Evolutionary conservation across 2,113 vertebrate genomes (phyloP).

Genomic region (Corydoras maculifer): DNA sequence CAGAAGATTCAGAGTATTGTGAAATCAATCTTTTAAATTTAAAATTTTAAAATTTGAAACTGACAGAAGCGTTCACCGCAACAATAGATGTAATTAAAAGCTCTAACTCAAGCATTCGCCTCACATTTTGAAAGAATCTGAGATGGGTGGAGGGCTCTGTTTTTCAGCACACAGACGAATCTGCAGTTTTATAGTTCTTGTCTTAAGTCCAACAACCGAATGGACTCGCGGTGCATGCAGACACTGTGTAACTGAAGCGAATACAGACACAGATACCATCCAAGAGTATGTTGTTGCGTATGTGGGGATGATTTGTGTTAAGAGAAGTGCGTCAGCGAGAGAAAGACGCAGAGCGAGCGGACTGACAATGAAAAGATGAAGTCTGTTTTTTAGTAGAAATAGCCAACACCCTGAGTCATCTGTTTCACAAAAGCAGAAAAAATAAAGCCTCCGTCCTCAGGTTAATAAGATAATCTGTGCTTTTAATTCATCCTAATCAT

Average conservation of each 20-base stretch:
- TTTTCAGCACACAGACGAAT: constrained; percentile 7
- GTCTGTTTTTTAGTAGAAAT: neutral
- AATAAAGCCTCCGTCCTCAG: constrained; percentile 19
- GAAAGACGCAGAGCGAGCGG: neutral
- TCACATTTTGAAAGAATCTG: constrained; percentile 1
- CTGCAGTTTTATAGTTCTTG: neutral
- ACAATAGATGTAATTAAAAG: constrained; percentile 8
- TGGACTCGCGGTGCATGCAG: neutral
- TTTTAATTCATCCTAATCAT: neutral
- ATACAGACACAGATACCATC: neutral
- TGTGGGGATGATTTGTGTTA: constrained; percentile 1
- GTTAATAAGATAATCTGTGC: constrained; percentile 9
- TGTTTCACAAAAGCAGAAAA: constrained; percentile 23
- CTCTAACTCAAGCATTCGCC: constrained; percentile 1
- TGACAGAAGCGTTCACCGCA: neutral
- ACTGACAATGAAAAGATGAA: neutral
- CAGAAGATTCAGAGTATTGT: too few relatives aligned
- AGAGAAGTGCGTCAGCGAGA: constrained; percentile 9
- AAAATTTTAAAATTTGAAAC: too few relatives aligned
- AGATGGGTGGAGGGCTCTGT: neutral
- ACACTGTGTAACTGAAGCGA: neutral
- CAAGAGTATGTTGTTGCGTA: neutral
- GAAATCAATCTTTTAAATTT: neutral
- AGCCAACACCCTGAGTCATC: constrained; percentile 33
- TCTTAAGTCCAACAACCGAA: neutral